phyloP scores from a whole-genome alignment of 64 coral and sea anemone species.

The Montipora efflorescens region DNA sequence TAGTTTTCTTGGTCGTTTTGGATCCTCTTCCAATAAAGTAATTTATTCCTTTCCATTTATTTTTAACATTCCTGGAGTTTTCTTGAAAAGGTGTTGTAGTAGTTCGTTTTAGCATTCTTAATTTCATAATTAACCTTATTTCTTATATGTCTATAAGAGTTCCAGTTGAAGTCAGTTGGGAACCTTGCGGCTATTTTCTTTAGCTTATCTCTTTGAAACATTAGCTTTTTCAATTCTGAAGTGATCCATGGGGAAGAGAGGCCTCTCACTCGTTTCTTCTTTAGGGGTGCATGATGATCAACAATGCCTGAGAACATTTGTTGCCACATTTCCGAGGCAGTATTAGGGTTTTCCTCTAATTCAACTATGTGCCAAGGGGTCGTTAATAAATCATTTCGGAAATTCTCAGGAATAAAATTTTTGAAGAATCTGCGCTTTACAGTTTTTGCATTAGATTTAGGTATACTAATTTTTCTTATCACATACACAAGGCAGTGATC shows the following conservation, averaged over 20 bases:
- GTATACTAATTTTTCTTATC: neutral
- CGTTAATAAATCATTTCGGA: neutral
- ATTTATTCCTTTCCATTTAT: too few relatives aligned
- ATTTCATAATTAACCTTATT: slow-evolving; percentile 6
- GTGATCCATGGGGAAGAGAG: too few relatives aligned
- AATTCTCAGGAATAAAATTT: neutral
- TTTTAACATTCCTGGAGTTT: neutral
- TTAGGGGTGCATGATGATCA: too few relatives aligned
- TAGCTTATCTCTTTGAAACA: slow-evolving; percentile 30
- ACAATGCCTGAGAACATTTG: too few relatives aligned
- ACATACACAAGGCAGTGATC: neutral
- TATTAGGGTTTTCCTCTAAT: too few relatives aligned
- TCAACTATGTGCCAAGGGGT: too few relatives aligned
- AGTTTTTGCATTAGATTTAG: neutral
- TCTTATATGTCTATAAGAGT: neutral
- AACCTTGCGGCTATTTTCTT: slow-evolving; percentile 33
- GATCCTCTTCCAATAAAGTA: too few relatives aligned
- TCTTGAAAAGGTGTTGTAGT: neutral
- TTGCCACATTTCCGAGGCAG: too few relatives aligned
- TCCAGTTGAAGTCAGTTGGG: neutral
- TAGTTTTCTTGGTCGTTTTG: too few relatives aligned
- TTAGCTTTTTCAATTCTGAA: too few relatives aligned
- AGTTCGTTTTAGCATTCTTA: neutral
- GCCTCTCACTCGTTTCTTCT: too few relatives aligned
- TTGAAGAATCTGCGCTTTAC: neutral